Percentiles rank a stretch among this genome's conserved stretches.
phyloP scores from a whole-genome alignment of 2,888 invertebrate species.

The Nomada ferruginata region DNA sequence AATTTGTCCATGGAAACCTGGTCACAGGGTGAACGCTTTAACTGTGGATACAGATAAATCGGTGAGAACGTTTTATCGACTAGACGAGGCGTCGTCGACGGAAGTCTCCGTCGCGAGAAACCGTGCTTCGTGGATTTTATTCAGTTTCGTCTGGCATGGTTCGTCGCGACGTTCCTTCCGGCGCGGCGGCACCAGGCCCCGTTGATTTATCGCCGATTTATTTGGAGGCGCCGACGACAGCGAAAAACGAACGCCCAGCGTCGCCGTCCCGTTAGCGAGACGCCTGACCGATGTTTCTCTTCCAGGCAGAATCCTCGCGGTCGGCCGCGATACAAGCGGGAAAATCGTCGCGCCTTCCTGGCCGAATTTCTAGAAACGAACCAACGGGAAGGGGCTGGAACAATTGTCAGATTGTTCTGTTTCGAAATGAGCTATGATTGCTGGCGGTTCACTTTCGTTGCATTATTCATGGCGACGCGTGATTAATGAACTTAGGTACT shows the following conservation, averaged over 20 bases:
- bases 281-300: conserved; percentile 24
- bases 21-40: conserved; percentile 26
- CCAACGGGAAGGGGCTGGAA: neutral
- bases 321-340: conserved; percentile 1
- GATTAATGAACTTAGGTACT: neutral
- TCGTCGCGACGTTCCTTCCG: conserved; percentile 48
- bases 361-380: neutral
- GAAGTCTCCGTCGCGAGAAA: conserved; percentile 33
- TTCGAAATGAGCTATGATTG: neutral
- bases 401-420: neutral
- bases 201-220: conserved; percentile 57
- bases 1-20: conserved; percentile 28
- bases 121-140: conserved; percentile 39
- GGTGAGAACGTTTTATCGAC: conserved; percentile 48
- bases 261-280: conserved; percentile 23
- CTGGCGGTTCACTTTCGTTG: neutral
- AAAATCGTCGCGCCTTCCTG: conserved; percentile 14
- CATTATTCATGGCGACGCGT: too few relatives aligned
- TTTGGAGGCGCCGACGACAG: conserved; percentile 26
- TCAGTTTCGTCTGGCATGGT: conserved; percentile 51
- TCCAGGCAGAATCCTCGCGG: neutral
- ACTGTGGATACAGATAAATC: conserved; percentile 54
- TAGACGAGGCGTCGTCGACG: conserved; percentile 49
- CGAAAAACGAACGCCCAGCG: conserved; percentile 24
- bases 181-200: conserved; percentile 1